These are phyloP conservation scores for Collichthys lucidus DNA, from an alignment of 2,113 vertebrate genomes.

Conservation along the genomic window DNA sequence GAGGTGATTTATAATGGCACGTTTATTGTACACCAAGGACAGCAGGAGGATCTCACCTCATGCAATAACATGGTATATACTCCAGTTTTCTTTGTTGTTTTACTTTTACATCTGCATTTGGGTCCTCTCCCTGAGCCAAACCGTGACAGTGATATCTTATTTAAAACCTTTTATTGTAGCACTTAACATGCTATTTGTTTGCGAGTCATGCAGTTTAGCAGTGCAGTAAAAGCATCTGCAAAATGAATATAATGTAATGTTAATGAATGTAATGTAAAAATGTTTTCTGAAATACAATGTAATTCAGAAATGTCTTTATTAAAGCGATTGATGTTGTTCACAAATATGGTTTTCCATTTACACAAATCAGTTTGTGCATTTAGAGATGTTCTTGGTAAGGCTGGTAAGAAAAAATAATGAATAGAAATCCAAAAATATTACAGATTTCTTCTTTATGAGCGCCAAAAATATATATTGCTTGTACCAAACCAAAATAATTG, in stretches of 20 bases:
- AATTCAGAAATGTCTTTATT: neutral
- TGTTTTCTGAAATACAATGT: neutral
- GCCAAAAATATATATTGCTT: too few species aligned
- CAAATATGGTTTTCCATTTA: neutral
- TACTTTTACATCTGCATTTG: too few species aligned
- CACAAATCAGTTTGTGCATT: neutral
- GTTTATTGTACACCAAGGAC: conserved; percentile 39
- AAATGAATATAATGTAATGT: neutral
- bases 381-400: neutral
- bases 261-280: neutral
- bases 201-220: neutral
- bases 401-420: neutral
- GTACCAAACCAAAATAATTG: neutral
- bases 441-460: too few species aligned
- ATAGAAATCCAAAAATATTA: neutral
- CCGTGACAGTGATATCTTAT: too few species aligned
- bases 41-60: conserved; percentile 11
- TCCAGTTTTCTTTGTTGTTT: neutral
- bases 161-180: neutral
- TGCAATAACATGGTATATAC: neutral
- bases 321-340: neutral
- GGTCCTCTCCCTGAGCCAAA: too few species aligned
- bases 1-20: conserved; percentile 27
- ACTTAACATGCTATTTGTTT: neutral
- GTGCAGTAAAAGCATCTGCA: neutral